Conservation (phyloP, 35 echinoderm and acorn worm genomes). For the Holothuria glaberrima region DNA sequence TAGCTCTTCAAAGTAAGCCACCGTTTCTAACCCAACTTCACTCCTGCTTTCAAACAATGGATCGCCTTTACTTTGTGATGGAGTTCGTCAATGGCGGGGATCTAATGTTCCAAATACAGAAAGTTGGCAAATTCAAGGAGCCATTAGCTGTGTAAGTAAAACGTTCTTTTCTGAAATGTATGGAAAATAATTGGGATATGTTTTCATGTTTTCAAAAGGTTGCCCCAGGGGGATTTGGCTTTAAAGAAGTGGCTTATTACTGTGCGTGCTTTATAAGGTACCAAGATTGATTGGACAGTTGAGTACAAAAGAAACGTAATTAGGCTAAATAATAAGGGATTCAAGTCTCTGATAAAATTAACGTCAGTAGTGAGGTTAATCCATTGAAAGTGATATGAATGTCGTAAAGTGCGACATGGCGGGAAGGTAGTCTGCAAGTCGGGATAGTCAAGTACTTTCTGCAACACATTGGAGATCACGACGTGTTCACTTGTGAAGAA, state of each 20-base stretch:
- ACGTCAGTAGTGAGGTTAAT: too few species aligned
- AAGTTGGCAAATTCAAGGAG: slow-evolving; percentile 99
- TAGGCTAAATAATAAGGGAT: neutral
- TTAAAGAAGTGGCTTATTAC: neutral
- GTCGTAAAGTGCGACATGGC: too few species aligned
- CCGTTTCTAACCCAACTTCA: slow-evolving; percentile 93
- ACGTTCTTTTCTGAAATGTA: neutral
- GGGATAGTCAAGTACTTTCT: too few species aligned
- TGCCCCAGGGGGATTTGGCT: neutral
- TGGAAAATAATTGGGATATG: too few species aligned
- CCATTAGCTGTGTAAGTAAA: slow-evolving; percentile 97
- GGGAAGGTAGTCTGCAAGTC: too few species aligned
- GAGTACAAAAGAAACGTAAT: neutral
- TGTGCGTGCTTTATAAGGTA: neutral
- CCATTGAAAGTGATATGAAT: too few species aligned
- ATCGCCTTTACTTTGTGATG: slow-evolving; percentile 99
- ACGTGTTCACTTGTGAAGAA: too few species aligned
- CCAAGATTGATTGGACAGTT: neutral
- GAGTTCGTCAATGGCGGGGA: slow-evolving; percentile 99
- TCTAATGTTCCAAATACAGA: slow-evolving; percentile 99
- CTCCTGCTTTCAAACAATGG: slow-evolving; percentile 99
- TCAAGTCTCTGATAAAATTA: neutral
- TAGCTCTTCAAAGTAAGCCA: slow-evolving; percentile 88
- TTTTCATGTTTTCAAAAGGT: too few species aligned
- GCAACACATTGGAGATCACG: too few species aligned